Evolutionary conservation across 92 coral and sea anemone genomes (phyloP).

Genomic region (Siderastrea siderea): DNA sequence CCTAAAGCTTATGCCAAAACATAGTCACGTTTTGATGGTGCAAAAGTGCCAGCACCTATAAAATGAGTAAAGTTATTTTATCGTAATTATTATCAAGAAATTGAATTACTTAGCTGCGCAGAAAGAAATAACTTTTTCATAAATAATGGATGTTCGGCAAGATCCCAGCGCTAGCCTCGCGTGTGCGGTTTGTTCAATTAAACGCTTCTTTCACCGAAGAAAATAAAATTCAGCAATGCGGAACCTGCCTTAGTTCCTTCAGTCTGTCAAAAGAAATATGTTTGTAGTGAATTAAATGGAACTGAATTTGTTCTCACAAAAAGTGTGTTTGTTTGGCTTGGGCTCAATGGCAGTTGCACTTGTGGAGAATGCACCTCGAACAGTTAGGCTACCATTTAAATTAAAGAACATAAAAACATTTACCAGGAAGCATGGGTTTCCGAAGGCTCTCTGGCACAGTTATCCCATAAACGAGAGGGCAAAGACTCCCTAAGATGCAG

Average conservation of each 20-base stretch:
- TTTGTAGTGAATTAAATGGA: background rate
- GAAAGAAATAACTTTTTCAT: constrained; percentile 52
- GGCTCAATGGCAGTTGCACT: background rate
- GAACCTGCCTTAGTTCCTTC: background rate
- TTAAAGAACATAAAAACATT: constrained; percentile 62
- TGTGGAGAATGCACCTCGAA: background rate
- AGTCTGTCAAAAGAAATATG: background rate
- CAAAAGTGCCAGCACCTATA: background rate
- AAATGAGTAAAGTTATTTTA: constrained; percentile 36
- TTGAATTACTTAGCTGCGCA: constrained; percentile 45
- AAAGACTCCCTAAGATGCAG: constrained; percentile 84
- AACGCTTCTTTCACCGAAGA: constrained; percentile 26
- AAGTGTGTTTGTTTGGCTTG: constrained; percentile 27
- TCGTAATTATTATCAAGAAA: constrained; percentile 45
- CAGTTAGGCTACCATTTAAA: constrained; percentile 13
- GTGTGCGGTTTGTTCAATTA: constrained; percentile 40
- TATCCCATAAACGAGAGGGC: constrained; percentile 68
- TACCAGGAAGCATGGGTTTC: constrained; percentile 67
- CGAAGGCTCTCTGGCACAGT: constrained; percentile 35
- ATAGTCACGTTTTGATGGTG: background rate
- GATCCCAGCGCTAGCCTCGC: constrained; percentile 1
- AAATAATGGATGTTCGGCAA: constrained; percentile 33
- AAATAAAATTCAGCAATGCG: constrained; percentile 2
- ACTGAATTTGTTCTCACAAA: background rate
- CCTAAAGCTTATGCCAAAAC: background rate